A percentile compares a stretch with the other conserved stretches of the same genome.
Evolutionary conservation across 2,113 vertebrate species (phyloP).

Genomic region (Etia nguti): DNA sequence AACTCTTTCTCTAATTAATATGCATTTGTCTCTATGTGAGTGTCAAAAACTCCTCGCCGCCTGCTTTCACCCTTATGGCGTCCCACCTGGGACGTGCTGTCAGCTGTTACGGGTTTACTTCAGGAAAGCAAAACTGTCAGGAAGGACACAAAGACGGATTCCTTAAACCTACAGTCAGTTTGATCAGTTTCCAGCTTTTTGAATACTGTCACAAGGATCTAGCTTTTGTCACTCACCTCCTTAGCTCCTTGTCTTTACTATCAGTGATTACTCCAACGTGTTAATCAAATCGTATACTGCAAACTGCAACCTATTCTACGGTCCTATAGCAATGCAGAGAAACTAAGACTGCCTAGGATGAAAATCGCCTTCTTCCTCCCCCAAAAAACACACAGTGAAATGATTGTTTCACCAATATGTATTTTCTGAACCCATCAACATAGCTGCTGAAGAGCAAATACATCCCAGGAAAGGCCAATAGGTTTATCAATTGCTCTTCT

Average conservation of each 20-base stretch:
- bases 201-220: neutral
- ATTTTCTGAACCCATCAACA: neutral
- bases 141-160: neutral
- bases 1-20: conserved; percentile 35
- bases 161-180: neutral
- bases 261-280: neutral
- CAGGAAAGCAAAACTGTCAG: neutral
- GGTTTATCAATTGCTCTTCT: conserved; percentile 49
- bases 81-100: conserved; percentile 27
- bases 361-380: neutral
- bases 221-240: neutral
- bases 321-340: neutral
- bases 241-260: neutral
- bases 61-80: conserved; percentile 32
- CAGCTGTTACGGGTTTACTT: conserved; percentile 5
- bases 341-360: neutral
- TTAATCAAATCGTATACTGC: neutral
- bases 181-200: neutral
- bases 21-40: conserved; percentile 23
- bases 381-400: neutral
- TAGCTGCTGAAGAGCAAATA: neutral
- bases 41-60: conserved; percentile 31
- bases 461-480: neutral
- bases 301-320: neutral
- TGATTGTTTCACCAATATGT: neutral